Evolutionary conservation across 1,140 invertebrate species (phyloP), one percentile per base, ranked within the genome.

Genomic region (Aleiodes sp.): DNA sequence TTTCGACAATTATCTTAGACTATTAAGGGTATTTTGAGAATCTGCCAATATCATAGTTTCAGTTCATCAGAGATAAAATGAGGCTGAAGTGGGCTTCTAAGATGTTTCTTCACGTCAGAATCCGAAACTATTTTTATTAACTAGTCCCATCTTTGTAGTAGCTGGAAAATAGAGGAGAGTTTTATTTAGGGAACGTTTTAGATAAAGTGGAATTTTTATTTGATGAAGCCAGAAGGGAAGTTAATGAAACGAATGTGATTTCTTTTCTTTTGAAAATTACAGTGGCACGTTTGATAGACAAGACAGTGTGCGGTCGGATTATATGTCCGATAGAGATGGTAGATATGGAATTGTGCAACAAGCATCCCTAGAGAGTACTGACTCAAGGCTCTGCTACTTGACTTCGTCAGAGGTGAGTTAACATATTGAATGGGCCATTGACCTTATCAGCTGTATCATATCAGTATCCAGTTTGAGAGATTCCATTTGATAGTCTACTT

Each of bases 371-470:
- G 95, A 97, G 80, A 96, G 95, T 86, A 95, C 94, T 14, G 95
- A 97, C 88, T 96, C 95, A 62, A 89, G 94, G 74, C 91, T 96
- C 65, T 96, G 94, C 86, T 97, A 97, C 88, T 89, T 97, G 80
- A 97, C 95, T 72, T 97, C 95, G 63, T 97, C 95, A 73, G 95
- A 97, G 94, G 95, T 97, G 88, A 94, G 94, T 90, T 46, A 12
- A 16, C 46, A 16, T 65, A 52, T 24, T 21, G 46, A 52, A 8
- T 52, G 19, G 46, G 46, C 41, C 41, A 19, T 46, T 65, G 12
- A 29, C 16, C 43, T 61, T 43, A 46, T 62, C 16, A 46, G 7
- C 16, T 10, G n/a, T 21, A 57, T 35, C 28, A 46, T 52, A 52
- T 41, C 46, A 21, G 16, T 52, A 24, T 52, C 46, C 16, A 10